Evolutionary conservation across 2,888 invertebrate genomes (phyloP), one percentile per base, ranked within the genome.

Genomic region (Orthonychiurus folsomi): DNA sequence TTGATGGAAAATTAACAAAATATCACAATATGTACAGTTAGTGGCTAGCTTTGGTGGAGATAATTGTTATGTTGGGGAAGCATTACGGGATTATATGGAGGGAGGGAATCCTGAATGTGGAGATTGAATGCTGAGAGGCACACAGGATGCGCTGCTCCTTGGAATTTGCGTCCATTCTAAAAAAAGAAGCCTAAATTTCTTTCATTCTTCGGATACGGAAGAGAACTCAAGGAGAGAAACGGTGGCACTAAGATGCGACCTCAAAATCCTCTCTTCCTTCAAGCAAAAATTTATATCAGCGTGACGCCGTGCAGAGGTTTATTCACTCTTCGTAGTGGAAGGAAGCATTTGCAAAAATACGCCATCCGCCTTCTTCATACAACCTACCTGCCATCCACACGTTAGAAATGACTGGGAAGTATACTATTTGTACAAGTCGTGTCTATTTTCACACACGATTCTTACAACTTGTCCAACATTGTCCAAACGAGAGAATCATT

Each of bases 221-320:
- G 66, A 61, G 47, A 66, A 63, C 66, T 60, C 66, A 66, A 66
- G 66, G 63, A 62, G 56, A 63, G 66, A 66, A 66, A 63, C 59
- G 61, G 66, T 66, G 66, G 63, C 66, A 66, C 61, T 63, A 63
- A 63, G 63, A 63, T 52, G 56, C 53, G 59, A 62, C 59, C 55
- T 54, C 59, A 59, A 59, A n/a, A 61, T 47, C 55, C 58, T 59
- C 54, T 37, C 55, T 62, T 55, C 62, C 59, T 62, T 62, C 59
- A 15, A 37, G 37, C 37, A 15, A 62, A 62, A 62, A 62, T 58
- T 62, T 62, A 58, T 62, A 57, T 50, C 62, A 59, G 59, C 62
- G 59, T 62, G 62, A 62, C 62, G 58, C 58, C 28, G 5, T 37
- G 37, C n/a, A n/a, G 37, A 37, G 37, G 37, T 37, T 37, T 37